These are phyloP conservation scores for Akabosia matsudoensis DNA, from an alignment of 1,140 invertebrate genomes.

Conservation along the genomic window DNA sequence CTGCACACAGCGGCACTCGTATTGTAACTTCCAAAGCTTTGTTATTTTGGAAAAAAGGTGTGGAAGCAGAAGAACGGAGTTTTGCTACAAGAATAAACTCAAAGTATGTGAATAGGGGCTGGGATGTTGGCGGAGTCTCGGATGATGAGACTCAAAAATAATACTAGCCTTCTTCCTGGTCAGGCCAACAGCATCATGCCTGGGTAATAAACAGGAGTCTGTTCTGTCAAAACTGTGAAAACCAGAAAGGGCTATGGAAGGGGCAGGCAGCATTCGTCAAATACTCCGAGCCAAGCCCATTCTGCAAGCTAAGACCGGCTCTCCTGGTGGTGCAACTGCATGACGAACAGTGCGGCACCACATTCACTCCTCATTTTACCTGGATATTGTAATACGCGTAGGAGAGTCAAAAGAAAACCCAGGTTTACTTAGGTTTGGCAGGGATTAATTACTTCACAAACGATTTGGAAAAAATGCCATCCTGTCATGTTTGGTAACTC, in stretches of 20 bases:
- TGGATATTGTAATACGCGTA: not conserved
- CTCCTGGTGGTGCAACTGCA: conserved; percentile 9
- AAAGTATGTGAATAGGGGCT: conserved; percentile 2
- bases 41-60: not conserved
- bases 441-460: no score
- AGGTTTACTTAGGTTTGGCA: no score
- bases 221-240: not conserved
- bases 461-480: no score
- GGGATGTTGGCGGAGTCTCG: conserved; percentile 7
- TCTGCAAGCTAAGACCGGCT: not conserved
- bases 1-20: no score
- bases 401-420: not conserved
- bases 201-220: no score
- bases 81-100: no score
- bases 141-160: no score
- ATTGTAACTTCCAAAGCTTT: no score
- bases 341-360: conserved; percentile 13
- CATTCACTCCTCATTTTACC: not conserved
- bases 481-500: no score
- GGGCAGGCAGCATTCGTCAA: not conserved
- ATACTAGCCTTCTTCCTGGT: conserved; percentile 4
- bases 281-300: not conserved
- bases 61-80: no score
- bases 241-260: not conserved
- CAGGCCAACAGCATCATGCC: no score